Conservation (phyloP, 2,797 vertebrate species). For the Pseudotriccus pelzelni region DNA sequence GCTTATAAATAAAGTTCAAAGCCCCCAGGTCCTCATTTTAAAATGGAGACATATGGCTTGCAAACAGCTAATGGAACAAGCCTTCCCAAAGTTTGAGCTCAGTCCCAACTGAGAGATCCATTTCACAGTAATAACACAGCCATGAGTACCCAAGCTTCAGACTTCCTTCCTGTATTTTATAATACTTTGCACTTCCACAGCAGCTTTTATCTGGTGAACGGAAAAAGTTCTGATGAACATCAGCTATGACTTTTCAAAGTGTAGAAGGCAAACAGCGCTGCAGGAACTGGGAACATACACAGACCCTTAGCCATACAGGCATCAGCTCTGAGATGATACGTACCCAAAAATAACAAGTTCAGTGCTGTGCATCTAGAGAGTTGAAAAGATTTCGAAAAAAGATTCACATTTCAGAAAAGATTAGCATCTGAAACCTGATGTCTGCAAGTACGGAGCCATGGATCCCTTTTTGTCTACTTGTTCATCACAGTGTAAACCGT, state of each 20-base stretch:
- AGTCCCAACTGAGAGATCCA: slow-evolving; percentile 50
- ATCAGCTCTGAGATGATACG: neutral
- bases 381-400: neutral
- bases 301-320: neutral
- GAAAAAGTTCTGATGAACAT: slow-evolving; percentile 21
- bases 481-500: neutral
- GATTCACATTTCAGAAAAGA: neutral
- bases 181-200: slow-evolving; percentile 7
- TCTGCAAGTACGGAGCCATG: neutral
- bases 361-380: neutral
- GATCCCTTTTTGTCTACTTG: neutral
- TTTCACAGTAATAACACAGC: slow-evolving; percentile 43
- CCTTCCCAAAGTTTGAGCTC: slow-evolving; percentile 9
- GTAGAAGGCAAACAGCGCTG: neutral
- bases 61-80: slow-evolving; percentile 37
- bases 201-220: slow-evolving; percentile 7
- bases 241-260: neutral
- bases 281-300: neutral
- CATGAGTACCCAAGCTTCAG: neutral
- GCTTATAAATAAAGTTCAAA: slow-evolving; percentile 62
- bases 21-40: slow-evolving; percentile 15
- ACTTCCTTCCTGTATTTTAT: slow-evolving; percentile 48
- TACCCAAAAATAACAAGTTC: neutral
- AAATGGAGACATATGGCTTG: slow-evolving; percentile 42
- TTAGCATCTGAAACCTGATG: neutral